Base-by-base conservation (phyloP, 2,113 vertebrate species). In the Tupaia chinensis region DNA sequence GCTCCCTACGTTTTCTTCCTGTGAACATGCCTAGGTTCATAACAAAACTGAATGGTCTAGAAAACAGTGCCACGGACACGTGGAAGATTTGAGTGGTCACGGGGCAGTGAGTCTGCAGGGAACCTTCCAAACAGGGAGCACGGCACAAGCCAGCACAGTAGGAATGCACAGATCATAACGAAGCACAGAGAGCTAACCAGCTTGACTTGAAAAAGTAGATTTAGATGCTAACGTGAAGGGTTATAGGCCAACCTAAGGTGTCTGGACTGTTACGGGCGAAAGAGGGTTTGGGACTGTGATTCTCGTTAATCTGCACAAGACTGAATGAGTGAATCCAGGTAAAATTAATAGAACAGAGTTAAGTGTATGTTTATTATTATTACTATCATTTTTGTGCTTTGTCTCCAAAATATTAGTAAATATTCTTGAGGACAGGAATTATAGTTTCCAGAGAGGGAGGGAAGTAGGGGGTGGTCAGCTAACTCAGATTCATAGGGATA, bases 301-400 rank as follows among this genome's bases (percentile, higher is more conserved):
- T 96, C 29, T 94, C 80, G 86, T 77, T 68, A 72, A 80, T 58
- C 44, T 61, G 86, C 23, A 74, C 65, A 88, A 44, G 87, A 63
- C 60, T 78, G 93, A 91, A 69, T 61, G 54, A 86, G 16, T 92
- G 61, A 94, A 79, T 89, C n/a, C 34, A 93, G 87, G 65, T 88
- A 74, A 89, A 85, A 12, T 95, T 58, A 32, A 89, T 87, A 85
- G 54, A 85, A 85, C 27, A 96, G 79, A 92, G 23, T 32, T 89
- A 91, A 89, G 78, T 29, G 10, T 88, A 95, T 84, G 6, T 32
- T 89, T 88, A 80, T 69, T 84, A 81, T 85, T 72, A 74, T 73
- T 72, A 74, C 69, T 25, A 72, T 65, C 23, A 61, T 70, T 34
- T 25, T 70, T 73, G 76, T 92, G 53, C 58, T 60, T 87, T 84